phyloP scores from a whole-genome alignment of 2,888 invertebrate genomes.

The Drosophila silvestris region DNA sequence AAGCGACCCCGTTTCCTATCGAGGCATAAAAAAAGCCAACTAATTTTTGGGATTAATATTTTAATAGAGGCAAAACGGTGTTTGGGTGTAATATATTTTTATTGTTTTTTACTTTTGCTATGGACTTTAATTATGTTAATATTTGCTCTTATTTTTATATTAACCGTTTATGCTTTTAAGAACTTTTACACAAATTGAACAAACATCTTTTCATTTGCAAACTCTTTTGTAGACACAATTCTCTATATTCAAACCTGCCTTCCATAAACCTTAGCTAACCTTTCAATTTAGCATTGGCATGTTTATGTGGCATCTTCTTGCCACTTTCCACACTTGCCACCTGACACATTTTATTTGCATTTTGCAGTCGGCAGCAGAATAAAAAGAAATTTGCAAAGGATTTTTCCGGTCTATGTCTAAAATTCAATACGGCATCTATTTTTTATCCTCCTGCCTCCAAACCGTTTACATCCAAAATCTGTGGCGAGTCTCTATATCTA shows the following conservation, averaged over 20 bases:
- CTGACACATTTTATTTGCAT: slow-evolving; percentile 31
- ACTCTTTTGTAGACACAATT: not conserved
- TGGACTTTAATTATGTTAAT: not conserved
- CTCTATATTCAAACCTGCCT: not conserved
- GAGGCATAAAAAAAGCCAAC: not conserved
- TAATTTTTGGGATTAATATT: not conserved
- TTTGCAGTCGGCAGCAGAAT: slow-evolving; percentile 6
- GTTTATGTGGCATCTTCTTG: slow-evolving; percentile 6
- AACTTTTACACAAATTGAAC: not conserved
- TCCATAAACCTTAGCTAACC: not conserved
- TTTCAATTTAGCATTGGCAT: not conserved
- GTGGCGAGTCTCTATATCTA: slow-evolving; percentile 48
- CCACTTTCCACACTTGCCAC: not conserved
- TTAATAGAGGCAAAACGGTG: not conserved
- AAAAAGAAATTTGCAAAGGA: not conserved
- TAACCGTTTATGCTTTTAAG: not conserved
- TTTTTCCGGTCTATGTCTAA: not conserved
- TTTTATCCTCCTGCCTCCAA: not conserved
- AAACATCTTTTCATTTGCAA: not conserved
- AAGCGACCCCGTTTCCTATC: slow-evolving; percentile 9
- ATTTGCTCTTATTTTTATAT: not conserved
- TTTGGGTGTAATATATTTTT: not conserved
- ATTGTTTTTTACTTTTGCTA: not conserved
- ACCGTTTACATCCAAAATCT: slow-evolving; percentile 54
- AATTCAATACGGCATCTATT: not conserved